A percentile compares a stretch with the other conserved stretches of the same genome.
Conservation (phyloP, 2,888 invertebrate species). For the Drosophila borborema region DNA sequence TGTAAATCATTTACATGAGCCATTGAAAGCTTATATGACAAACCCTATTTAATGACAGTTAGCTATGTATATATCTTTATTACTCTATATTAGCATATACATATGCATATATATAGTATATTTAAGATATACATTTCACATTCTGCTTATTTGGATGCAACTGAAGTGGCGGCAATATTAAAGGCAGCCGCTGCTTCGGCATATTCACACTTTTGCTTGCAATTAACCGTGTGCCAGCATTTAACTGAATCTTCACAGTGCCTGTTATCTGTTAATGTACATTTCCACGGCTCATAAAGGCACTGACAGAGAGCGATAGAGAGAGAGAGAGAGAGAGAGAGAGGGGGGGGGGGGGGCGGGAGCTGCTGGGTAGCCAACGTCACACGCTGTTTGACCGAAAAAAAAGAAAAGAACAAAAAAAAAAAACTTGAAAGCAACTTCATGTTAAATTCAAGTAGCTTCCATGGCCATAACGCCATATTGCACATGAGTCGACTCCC, state of each 20-base stretch:
- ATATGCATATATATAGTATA: neutral
- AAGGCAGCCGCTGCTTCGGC: conserved; percentile 15
- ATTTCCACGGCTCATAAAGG: conserved; percentile 78
- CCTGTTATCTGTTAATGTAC: conserved; percentile 68
- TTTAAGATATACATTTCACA: neutral
- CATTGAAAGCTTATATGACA: too few relatives aligned
- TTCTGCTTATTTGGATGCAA: neutral
- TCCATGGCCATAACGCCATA: conserved; percentile 32
- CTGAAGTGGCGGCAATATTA: conserved; percentile 9
- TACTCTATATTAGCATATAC: neutral
- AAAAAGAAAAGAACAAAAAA: conserved; percentile 33
- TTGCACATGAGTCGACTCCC: conserved; percentile 7
- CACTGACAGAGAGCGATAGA: neutral
- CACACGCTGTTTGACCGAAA: conserved; percentile 35
- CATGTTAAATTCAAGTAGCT: conserved; percentile 69
- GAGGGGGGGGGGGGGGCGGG: too few relatives aligned
- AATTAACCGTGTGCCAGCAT: conserved; percentile 69
- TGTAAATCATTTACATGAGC: too few relatives aligned
- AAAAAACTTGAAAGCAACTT: conserved; percentile 62
- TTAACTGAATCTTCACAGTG: conserved; percentile 41
- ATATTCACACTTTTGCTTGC: conserved; percentile 72
- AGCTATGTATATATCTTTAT: too few relatives aligned
- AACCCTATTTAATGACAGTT: too few relatives aligned
- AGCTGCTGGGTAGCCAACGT: conserved; percentile 7
- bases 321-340: too few relatives aligned